These are phyloP conservation scores for Chrysolina oricalcia DNA, from an alignment of 2,888 invertebrate species.

Conservation along the genomic window DNA sequence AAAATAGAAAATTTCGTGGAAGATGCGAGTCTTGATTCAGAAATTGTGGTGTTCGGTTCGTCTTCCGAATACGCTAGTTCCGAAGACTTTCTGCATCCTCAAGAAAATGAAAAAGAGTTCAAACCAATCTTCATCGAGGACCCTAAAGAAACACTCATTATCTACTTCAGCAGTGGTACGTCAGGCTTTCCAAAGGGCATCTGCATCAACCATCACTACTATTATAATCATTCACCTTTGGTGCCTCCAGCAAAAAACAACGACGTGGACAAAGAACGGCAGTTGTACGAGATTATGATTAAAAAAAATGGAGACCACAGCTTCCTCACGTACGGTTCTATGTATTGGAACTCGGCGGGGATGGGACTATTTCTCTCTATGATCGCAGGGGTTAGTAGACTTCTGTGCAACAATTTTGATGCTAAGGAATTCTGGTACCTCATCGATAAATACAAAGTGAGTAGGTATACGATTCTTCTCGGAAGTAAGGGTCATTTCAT, in stretches of 20 bases:
- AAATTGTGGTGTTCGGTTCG: conserved; percentile 61
- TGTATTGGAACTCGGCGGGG: conserved; percentile 63
- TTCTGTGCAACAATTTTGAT: conserved; percentile 55
- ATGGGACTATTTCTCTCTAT: conserved; percentile 55
- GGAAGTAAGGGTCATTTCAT: too few species aligned
- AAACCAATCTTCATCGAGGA: conserved; percentile 51
- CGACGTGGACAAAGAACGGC: conserved; percentile 42
- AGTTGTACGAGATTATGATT: conserved; percentile 39
- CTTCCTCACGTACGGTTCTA: conserved; percentile 49
- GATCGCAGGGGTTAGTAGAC: conserved; percentile 55
- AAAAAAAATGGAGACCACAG: conserved; percentile 31
- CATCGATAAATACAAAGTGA: conserved; percentile 61
- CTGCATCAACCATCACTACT: conserved; percentile 58
- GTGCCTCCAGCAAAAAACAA: conserved; percentile 37
- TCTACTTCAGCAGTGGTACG: conserved; percentile 65
- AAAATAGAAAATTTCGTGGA: conserved; percentile 54
- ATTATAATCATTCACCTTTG: conserved; percentile 41
- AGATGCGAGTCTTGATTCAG: conserved; percentile 19
- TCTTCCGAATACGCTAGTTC: conserved; percentile 46
- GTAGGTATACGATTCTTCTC: neutral
- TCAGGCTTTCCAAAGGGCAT: conserved; percentile 67
- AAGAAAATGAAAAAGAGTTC: conserved; percentile 56
- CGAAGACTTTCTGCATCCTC: conserved; percentile 54
- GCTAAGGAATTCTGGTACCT: conserved; percentile 58
- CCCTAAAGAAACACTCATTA: conserved; percentile 56